phyloP scores from a whole-genome alignment of 2,888 invertebrate species.

The Drosophila paracracens region DNA sequence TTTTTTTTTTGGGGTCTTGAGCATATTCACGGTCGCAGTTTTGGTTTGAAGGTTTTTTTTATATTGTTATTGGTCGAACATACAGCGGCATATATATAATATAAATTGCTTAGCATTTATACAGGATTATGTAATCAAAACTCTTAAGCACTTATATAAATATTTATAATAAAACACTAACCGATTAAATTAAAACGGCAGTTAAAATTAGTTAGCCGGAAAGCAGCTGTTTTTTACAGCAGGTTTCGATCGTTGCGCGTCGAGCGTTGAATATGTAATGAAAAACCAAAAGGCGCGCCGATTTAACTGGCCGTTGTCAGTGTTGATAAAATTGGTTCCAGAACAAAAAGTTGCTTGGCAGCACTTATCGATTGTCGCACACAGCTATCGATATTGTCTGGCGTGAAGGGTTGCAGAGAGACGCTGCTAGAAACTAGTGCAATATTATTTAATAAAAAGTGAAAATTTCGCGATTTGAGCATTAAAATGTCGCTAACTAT shows the following conservation, averaged over 20 bases:
- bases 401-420: constrained; percentile 5
- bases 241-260: constrained; percentile 32
- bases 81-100: constrained; percentile 8
- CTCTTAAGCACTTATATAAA: background rate
- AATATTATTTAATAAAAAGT: constrained; percentile 30
- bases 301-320: constrained; percentile 37
- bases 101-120: constrained; percentile 1
- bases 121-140: background rate
- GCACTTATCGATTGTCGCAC: constrained; percentile 15
- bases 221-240: constrained; percentile 5
- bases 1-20: constrained; percentile 34
- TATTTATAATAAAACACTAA: constrained; percentile 38
- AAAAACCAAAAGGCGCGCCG: constrained; percentile 40
- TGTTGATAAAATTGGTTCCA: constrained; percentile 20
- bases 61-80: constrained; percentile 37
- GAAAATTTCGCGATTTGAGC: constrained; percentile 1
- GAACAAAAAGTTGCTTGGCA: constrained; percentile 3
- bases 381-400: constrained; percentile 24
- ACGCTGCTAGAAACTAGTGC: constrained; percentile 17
- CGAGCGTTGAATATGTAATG: constrained; percentile 51
- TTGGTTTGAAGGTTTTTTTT: constrained; percentile 55
- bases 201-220: constrained; percentile 10
- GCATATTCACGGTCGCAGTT: constrained; percentile 69
- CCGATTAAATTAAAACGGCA: constrained; percentile 49
- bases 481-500: constrained; percentile 76